Evolutionary conservation across 1,140 invertebrate genomes (phyloP), one percentile per base, ranked within the genome.

Genomic region (Colletes gigas): DNA sequence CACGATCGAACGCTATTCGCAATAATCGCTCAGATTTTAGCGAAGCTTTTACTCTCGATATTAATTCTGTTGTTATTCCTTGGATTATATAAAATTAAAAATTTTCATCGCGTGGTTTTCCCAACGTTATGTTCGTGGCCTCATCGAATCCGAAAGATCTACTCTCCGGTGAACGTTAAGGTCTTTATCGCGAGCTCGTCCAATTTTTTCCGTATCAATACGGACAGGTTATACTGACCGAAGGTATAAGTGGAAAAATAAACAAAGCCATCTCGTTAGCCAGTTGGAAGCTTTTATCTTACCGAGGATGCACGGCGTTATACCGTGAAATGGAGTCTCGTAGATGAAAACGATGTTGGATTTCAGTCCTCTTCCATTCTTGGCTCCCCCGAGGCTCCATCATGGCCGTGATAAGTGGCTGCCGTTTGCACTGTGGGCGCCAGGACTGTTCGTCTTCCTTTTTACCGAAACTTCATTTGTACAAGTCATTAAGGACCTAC

Each of bases 251-350:
- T 81, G 73, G 60, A 65, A 87, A 87, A 87, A 87, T 87, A 87
- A 87, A 87, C 81, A 86, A 87, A 83, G 68, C 60, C 39, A 63
- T 86, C 85, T 87, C 81, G 84, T 87, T 87, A 87, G 73, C 59
- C 83, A 77, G 81, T 77, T 71, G 59, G 78, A 65, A 54, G 73
- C 85, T 86, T 83, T 83, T 86, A 86, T 86, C 76, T 82, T 59
- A 79, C 62, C 84, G 87, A 80, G 90, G 86, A 89, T 91, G 85
- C 76, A 86, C 82, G 89, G 81, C 84, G 87, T 92, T 90, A 91
- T 88, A 91, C 86, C 91, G 91, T 92, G 91, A 92, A 92, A 92
- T 92, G 89, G 89, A 91, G 87, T 87, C 88, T 84, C 79, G 82
- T 88, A 84, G 89, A 89, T 88, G 87, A 76, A 86, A 86, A 85